Evolutionary conservation across 2,888 invertebrate genomes (phyloP), one percentile per base, ranked within the genome.

Genomic region (Rhamnusium bicolor): DNA sequence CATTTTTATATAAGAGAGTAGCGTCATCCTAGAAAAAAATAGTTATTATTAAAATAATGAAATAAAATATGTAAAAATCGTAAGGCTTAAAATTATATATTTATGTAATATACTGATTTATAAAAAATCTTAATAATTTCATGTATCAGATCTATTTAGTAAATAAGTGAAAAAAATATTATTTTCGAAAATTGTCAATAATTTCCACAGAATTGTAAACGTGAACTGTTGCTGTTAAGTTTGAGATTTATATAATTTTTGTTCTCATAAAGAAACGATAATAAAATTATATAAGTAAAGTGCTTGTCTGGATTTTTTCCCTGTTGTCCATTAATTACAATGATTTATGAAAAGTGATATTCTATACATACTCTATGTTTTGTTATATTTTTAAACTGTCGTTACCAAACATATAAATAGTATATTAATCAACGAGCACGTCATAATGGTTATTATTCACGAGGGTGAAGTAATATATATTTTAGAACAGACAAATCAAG

Each of bases 211-310:
- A 2, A 40, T 40, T 40, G n/a, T 40, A n/a, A 12, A 5, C 12
- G 3, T 40, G 12, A 10, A 2, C 32, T 40, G 40, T 40, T n/a
- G n/a, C 21, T 49, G 63, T 63, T 63, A 63, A 63, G 63, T 63
- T 63, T 63, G 24, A 63, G 49, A 63, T 49, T 63, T 63, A 49
- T 63, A 63, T 63, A 14, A 24, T 51, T 62, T 62, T 49, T 47
- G 63, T 63, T 63, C 49, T 47, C 10, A 47, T 46, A 47, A 47
- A 10, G 46, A 62, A 49, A 16, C 27, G 21, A n/a, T 54, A 63
- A 63, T 49, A 49, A 63, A 61, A 46, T 61, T 61, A 6, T 32
- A 40, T 18, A 61, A 63, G 32, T 40, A 40, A 40, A 40, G 4
- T 12, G 2, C 0, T 1, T n/a, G n/a, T n/a, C 1, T 40, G 40